Evolutionary conservation across 2,113 vertebrate species (phyloP), one percentile per base, ranked within the genome.

Genomic region (Eulemur macaco): DNA sequence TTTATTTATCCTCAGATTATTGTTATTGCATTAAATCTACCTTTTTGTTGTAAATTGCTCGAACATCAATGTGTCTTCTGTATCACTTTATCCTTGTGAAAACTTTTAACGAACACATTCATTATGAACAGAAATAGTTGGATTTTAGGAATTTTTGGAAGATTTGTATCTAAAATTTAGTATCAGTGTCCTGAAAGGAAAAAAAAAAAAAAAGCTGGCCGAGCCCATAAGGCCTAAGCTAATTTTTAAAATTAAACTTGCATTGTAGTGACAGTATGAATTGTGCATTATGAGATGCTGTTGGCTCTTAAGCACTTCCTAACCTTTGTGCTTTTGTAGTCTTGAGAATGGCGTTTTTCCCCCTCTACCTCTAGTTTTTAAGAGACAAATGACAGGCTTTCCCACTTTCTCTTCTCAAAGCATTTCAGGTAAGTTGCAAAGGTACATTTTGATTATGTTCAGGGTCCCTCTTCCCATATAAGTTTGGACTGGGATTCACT

Each of bases 1-100:
- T 99, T 99, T 99, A 99, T 99, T 98, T 98, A 98, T 98, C 98
- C 98, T 98, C 98, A 98, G 97, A 98, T 98, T 98, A 98, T 98
- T 98, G 97, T 98, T 98, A 96, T 94, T 98, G 98, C 98, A 99
- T 99, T 99, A 99, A 98, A 99, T 98, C 98, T 98, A 98, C 98
- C 93, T 98, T 99, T 97, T 98, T 98, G 98, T 98, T 99, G 98
- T 99, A 98, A 98, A 97, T 98, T 98, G 97, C 96, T 98, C 98
- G 97, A 98, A 99, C 94, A 97, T 97, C 96, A 94, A 97, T 84
- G 98, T 98, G 97, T 98, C 39, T 98, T 98, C 96, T 98, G 76
- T 98, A 98, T 97, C 93, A 97, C 92, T 97, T 97, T 58, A 12
- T 64, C 60, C 39, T 29, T 95, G 94, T 90, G 42, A 58, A 96